Evolutionary conservation across 64 coral and sea anemone genomes (phyloP).

Genomic region (Pachyseris speciosa): DNA sequence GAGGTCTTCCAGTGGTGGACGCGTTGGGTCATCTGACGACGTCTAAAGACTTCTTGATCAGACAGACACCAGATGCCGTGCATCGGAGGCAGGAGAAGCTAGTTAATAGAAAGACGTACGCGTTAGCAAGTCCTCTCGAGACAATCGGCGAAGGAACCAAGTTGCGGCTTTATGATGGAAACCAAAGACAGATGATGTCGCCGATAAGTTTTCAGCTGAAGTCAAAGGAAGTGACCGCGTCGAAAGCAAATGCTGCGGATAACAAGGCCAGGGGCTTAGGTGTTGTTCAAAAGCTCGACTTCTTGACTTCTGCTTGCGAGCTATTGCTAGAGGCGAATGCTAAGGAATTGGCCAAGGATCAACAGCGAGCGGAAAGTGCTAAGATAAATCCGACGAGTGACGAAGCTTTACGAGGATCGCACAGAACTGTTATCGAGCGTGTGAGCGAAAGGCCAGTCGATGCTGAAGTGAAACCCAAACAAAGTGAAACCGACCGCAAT

Average conservation of each 20-base stretch:
- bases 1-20: conserved; percentile 77
- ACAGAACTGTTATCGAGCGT: neutral
- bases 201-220: conserved; percentile 23
- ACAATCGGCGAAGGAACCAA: conserved; percentile 85
- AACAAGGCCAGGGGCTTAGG: conserved; percentile 47
- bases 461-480: neutral
- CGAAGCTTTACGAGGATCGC: neutral
- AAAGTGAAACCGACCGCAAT: conserved; percentile 12
- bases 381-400: neutral
- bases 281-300: conserved; percentile 84
- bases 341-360: neutral
- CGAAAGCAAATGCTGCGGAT: neutral
- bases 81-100: conserved; percentile 81
- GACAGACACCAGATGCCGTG: conserved; percentile 61
- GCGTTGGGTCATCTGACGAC: conserved; percentile 52
- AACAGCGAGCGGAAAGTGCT: neutral
- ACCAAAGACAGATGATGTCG: conserved; percentile 50
- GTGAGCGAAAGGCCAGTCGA: neutral
- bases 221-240: neutral
- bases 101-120: conserved; percentile 91
- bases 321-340: conserved; percentile 68
- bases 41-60: neutral
- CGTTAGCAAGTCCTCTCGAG: conserved; percentile 86
- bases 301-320: conserved; percentile 91
- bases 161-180: conserved; percentile 84